These are phyloP conservation scores for Cinclus mexicanus DNA, from an alignment of 2,113 vertebrate genomes.

Conservation along the genomic window DNA sequence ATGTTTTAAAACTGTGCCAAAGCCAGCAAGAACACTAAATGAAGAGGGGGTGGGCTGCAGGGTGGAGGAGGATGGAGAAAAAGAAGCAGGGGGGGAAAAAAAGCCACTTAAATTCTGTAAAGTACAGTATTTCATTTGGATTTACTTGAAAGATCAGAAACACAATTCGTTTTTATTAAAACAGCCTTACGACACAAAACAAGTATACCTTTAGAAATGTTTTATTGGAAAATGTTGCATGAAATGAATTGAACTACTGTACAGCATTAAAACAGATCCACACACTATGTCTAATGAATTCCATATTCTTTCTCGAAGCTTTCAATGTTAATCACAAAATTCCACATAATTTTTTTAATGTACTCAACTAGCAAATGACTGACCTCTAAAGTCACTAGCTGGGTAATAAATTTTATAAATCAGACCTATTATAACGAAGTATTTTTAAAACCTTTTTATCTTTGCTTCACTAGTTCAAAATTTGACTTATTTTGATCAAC, in stretches of 20 bases:
- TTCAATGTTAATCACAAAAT: constrained; percentile 71
- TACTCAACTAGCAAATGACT: constrained; percentile 64
- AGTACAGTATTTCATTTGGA: constrained; percentile 36
- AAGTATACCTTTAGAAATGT: constrained; percentile 51
- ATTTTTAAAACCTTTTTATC: constrained; percentile 63
- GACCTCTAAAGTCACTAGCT: constrained; percentile 70
- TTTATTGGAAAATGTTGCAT: constrained; percentile 33
- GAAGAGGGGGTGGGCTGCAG: background rate
- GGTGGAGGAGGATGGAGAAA: background rate
- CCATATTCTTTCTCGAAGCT: constrained; percentile 51
- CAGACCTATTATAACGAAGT: constrained; percentile 56
- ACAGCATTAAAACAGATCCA: constrained; percentile 48
- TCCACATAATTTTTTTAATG: constrained; percentile 69
- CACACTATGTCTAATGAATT: constrained; percentile 62
- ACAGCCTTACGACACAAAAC: constrained; percentile 29
- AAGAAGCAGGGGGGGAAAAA: background rate
- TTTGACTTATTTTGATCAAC: constrained; percentile 56
- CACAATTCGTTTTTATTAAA: constrained; percentile 54
- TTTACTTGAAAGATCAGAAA: constrained; percentile 24
- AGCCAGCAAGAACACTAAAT: constrained; percentile 11
- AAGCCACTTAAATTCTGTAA: background rate
- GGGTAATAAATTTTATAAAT: constrained; percentile 72
- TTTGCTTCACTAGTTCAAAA: constrained; percentile 17
- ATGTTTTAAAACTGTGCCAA: constrained; percentile 37
- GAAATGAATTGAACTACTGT: constrained; percentile 67